Base-by-base conservation (phyloP, 2,888 invertebrate species). In the Tryphoninae sp. region DNA sequence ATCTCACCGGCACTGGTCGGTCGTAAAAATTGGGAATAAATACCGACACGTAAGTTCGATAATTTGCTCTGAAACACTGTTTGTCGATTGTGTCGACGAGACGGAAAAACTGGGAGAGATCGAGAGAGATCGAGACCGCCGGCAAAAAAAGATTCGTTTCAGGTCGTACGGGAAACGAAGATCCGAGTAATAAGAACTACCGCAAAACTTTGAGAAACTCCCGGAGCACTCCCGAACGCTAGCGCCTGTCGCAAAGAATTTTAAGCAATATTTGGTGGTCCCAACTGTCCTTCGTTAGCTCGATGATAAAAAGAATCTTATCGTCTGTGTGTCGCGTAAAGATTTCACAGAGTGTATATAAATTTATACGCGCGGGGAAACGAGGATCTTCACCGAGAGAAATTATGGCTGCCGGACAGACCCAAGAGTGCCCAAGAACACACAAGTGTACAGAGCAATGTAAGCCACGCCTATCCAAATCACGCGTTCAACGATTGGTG, bases 391-490 rank as follows among this genome's bases (percentile, higher is more conserved):
- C 83, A 85, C 81, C 85, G 81, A 82, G 81, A 85, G 85, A 85
- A 88, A 87, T 89, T 89, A 90, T 90, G 90, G 90, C 90, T 86
- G 88, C 89, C 86, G 65, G 53, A 81, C 85, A 82, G 76, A 83
- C 84, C 75, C 55, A 74, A 71, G 45, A 65, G 77, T 68, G 61
- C 81, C 76, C 26, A 26, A 26, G 26, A 19, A 1, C 19, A 19
- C 19, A 19, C 74, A 78, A 72, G 77, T 74, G 77, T 74, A 78
- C 64, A 74, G 69, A 69, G 77, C 78, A 77, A 26, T 86, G 73
- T 80, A 90, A 88, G 88, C 90, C 90, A 90, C 90, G 90, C 90
- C 90, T 89, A 90, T 90, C 85, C 71, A 82, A 85, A 83, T 85
- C 86, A 81, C 84, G 81, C 72, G 83, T 80, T 71, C 84, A 77